Conservation (phyloP, 2,113 vertebrate species). For the Leptobrachium ailaonicum region DNA sequence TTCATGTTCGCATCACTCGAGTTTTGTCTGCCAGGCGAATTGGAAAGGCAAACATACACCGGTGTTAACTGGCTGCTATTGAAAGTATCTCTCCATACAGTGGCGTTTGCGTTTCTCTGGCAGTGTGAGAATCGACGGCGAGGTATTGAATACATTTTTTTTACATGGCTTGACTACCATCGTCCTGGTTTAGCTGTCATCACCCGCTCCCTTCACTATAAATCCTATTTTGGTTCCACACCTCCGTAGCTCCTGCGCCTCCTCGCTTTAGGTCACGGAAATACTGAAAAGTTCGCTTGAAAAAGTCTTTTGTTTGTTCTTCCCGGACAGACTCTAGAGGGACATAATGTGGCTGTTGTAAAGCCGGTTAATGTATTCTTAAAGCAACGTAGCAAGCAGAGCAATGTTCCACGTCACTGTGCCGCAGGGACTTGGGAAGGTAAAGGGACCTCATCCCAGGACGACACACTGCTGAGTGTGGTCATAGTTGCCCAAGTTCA, state of each 20-base stretch:
- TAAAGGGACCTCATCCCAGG: background rate
- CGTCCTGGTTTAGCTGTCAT: conserved; percentile 19
- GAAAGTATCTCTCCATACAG: too few species aligned
- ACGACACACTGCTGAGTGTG: background rate
- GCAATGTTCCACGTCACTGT: background rate
- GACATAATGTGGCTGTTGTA: conserved; percentile 21
- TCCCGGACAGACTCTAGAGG: background rate
- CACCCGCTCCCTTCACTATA: conserved; percentile 28
- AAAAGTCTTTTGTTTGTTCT: conserved; percentile 24
- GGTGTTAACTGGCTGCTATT: too few species aligned
- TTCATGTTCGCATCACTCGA: too few species aligned
- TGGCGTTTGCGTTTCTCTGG: background rate
- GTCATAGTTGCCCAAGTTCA: background rate
- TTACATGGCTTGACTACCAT: background rate
- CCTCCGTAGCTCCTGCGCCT: conserved; percentile 4
- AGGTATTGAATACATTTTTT: background rate
- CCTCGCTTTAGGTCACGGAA: conserved; percentile 39
- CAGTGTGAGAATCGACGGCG: background rate
- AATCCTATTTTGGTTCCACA: conserved; percentile 22
- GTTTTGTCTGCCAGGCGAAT: too few species aligned
- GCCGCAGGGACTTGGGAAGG: background rate
- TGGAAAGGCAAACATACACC: too few species aligned
- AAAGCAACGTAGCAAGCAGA: background rate
- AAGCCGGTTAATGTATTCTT: background rate
- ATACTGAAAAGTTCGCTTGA: conserved; percentile 11